Conservation (phyloP, 2,113 vertebrate species). For the Tylochromis polylepis region DNA sequence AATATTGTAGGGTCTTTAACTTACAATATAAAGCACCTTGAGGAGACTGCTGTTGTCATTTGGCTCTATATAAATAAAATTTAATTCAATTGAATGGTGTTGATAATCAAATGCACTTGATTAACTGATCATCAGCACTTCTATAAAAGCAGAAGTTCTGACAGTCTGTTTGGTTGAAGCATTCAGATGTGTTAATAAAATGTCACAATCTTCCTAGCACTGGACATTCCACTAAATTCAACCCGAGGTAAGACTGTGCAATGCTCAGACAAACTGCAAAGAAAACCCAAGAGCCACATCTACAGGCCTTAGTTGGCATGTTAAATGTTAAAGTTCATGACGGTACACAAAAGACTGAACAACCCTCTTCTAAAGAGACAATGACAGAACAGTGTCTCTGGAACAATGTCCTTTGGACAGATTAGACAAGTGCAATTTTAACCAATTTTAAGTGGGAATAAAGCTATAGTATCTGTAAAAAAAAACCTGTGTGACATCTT, state of each 20-base stretch:
- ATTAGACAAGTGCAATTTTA: neutral
- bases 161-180: neutral
- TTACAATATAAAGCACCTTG: neutral
- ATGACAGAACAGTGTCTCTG: neutral
- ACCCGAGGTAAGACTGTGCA: neutral
- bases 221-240: neutral
- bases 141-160: neutral
- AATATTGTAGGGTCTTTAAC: neutral
- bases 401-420: neutral
- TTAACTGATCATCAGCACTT: neutral
- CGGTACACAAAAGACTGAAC: neutral
- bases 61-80: neutral
- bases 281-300: fast-evolving
- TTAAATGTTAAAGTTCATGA: neutral
- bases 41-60: neutral
- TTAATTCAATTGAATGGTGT: neutral
- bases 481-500: neutral
- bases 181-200: neutral
- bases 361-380: neutral
- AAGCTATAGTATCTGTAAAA: neutral
- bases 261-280: neutral
- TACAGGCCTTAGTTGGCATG: neutral
- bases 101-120: neutral
- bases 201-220: neutral
- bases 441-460: neutral